These are phyloP conservation scores for Lithophane leautieri DNA, from an alignment of 2,888 invertebrate species.

Conservation along the genomic window DNA sequence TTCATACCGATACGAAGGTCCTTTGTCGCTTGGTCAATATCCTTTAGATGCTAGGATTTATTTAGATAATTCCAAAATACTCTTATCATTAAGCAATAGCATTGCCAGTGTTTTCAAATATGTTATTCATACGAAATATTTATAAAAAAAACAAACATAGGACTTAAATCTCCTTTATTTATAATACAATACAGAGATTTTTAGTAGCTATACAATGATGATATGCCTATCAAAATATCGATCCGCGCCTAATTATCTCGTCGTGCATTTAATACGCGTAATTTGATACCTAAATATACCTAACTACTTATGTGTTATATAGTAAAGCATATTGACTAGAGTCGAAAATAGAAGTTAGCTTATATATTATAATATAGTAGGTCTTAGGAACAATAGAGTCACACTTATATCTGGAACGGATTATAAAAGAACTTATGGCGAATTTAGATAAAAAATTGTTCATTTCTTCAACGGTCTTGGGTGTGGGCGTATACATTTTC, in stretches of 20 bases:
- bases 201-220: constrained; percentile 35
- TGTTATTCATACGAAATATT: no score
- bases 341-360: background rate
- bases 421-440: background rate
- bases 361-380: background rate
- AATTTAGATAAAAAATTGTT: background rate
- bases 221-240: constrained; percentile 43
- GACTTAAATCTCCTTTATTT: constrained; percentile 61
- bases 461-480: background rate
- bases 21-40: no score
- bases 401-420: constrained; percentile 4
- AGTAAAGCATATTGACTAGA: constrained; percentile 53
- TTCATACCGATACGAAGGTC: no score
- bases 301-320: constrained; percentile 57
- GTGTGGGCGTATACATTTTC: background rate
- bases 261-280: constrained; percentile 73
- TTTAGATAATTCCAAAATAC: no score
- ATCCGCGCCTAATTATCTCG: constrained; percentile 52
- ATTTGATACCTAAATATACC: constrained; percentile 58
- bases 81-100: no score
- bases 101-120: no score
- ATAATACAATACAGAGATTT: constrained; percentile 49
- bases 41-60: no score
- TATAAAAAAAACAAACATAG: background rate
- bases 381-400: constrained; percentile 33